Percentiles rank a stretch among this genome's conserved stretches.
Conservation (phyloP, 2,113 vertebrate species). For the Corapipo altera region DNA sequence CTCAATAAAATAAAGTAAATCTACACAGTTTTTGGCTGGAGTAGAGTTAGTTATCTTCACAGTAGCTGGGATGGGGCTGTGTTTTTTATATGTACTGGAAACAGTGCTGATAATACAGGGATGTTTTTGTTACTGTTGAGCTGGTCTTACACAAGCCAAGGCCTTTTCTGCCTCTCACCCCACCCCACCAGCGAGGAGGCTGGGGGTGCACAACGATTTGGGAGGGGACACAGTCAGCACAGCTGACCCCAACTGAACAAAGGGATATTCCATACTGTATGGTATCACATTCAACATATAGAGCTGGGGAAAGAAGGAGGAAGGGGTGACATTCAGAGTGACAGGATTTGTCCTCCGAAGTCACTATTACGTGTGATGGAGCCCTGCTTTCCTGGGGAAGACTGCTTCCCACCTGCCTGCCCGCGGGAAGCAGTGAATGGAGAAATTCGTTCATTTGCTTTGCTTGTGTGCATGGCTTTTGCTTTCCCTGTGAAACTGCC, state of each 20-base stretch:
- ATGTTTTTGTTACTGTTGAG: not conserved
- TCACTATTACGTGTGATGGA: accelerated
- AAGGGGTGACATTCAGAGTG: not conserved
- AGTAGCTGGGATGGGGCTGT: not conserved
- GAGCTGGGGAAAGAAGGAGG: not conserved
- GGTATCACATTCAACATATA: not conserved
- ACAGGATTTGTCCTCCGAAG: not conserved
- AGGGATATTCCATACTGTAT: not conserved
- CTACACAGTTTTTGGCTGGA: not conserved
- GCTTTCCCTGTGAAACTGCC: not conserved
- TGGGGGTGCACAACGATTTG: not conserved
- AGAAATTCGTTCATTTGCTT: not conserved
- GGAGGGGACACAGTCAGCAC: not conserved
- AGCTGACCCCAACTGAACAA: not conserved
- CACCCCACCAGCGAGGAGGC: accelerated
- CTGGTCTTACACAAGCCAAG: not conserved
- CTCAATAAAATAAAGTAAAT: not conserved
- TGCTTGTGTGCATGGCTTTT: not conserved
- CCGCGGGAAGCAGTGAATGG: not conserved
- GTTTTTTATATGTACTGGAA: not conserved
- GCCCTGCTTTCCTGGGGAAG: not conserved
- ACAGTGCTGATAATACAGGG: not conserved
- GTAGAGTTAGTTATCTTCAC: not conserved
- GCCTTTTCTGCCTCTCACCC: not conserved
- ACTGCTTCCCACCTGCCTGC: not conserved